Evolutionary conservation across 2,113 vertebrate species (phyloP), one percentile per base, ranked within the genome.

Genomic region (Hystrix brachyura): DNA sequence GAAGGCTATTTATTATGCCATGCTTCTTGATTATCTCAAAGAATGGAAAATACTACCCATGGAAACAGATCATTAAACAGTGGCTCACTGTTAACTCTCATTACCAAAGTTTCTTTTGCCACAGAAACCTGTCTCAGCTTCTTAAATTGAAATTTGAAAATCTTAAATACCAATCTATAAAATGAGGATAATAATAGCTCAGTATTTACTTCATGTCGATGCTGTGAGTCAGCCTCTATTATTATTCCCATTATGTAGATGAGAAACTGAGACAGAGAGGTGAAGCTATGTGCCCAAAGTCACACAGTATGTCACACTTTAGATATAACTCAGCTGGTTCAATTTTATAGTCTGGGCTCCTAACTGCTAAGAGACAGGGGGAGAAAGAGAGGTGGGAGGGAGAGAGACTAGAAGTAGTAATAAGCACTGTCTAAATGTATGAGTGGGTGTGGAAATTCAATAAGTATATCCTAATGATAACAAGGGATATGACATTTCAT

Each of bases 241-340:
- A 84, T 87, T 92, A 27, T 57, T 92, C 48, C 48, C 5, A 62
- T 62, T 67, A 64, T 43, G 64, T n/a, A 43, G 59, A n/a, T 78
- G 53, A 81, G 71, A 96, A 83, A 87, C 11, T 74, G 85, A 81
- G 86, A 83, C n/a, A 76, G 62, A 93, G 86, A 88, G 38, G 64
- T 90, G 85, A 94, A 62, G 27, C 57, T 81, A 69, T 6, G 91
- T 92, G 43, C 5, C 60, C 43, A 46, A 32, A 87, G 51, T 85
- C 51, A 84, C 64, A 87, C 18, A 94, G 69, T 55, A 57, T 95
- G 85, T 87, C 34, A 64, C 19, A 38, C 7, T 76, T 60, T 57
- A 51, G 67, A 15, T 90, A 64, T 11, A 83, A 23, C 4, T 32
- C 38, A 60, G 34, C 4, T 80, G 32, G 83, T 67, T 43, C 19